Conservation (phyloP, 1,140 invertebrate species). For the Hestina assimilis region DNA sequence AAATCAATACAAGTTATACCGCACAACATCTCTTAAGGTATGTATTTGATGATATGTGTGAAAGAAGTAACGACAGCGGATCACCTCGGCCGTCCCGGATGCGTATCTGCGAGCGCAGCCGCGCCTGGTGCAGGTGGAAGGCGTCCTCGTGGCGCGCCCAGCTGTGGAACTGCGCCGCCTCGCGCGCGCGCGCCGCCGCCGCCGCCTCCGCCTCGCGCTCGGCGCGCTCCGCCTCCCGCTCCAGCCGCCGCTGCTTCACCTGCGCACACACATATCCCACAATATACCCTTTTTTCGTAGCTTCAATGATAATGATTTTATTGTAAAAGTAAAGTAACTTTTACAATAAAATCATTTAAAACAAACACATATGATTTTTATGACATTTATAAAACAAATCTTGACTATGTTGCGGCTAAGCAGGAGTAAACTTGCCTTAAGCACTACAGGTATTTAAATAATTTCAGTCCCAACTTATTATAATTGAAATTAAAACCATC, state of each 20-base stretch:
- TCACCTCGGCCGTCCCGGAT: slow-evolving; percentile 95
- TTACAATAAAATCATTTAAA: no score
- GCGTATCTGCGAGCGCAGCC: slow-evolving; percentile 93
- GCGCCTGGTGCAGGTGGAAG: slow-evolving; percentile 94
- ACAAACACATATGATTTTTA: no score
- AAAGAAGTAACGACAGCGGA: neutral
- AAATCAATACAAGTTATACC: neutral
- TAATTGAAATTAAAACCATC: no score
- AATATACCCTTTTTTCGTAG: no score
- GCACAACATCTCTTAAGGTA: neutral
- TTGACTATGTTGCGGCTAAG: no score
- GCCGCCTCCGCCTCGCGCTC: slow-evolving; percentile 94
- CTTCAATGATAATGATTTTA: no score
- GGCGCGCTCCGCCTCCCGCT: slow-evolving; percentile 93
- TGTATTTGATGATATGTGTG: no score
- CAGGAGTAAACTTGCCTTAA: no score
- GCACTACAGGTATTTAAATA: no score
- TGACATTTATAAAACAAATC: no score
- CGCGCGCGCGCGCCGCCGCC: slow-evolving; percentile 92
- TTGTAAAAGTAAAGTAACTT: no score
- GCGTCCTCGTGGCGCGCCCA: slow-evolving; percentile 97
- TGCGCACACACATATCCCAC: slow-evolving; percentile 32
- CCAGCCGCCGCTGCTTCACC: slow-evolving; percentile 93
- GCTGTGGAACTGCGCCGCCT: slow-evolving; percentile 95
- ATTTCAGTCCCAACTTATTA: no score